Evolutionary conservation across 2,113 vertebrate species (phyloP).

Genomic region (Halcyon malimbica): DNA sequence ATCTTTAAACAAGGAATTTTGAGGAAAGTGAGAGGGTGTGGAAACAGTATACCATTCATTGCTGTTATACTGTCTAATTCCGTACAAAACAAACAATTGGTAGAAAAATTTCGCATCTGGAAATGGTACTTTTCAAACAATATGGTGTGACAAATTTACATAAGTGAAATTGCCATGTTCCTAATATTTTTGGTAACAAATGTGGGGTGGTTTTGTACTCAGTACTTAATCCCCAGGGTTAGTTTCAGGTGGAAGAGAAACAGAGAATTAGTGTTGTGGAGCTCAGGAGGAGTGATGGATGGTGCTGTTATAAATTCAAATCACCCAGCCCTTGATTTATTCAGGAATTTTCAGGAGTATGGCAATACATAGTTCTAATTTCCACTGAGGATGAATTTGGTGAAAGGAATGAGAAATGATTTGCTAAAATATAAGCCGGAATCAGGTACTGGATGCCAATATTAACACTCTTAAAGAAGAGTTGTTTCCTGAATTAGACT

Average conservation of each 20-base stretch:
- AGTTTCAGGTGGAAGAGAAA: background rate
- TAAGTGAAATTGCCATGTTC: background rate
- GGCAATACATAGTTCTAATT: slow-evolving; percentile 41
- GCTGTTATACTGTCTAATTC: background rate
- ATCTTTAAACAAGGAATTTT: background rate
- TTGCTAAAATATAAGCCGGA: slow-evolving; percentile 24
- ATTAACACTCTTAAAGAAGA: slow-evolving; percentile 42
- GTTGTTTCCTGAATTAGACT: slow-evolving; percentile 52
- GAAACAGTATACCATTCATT: background rate
- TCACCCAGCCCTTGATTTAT: slow-evolving; percentile 34
- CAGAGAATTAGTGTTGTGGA: background rate
- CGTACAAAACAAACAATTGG: background rate
- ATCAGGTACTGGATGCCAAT: slow-evolving; percentile 41
- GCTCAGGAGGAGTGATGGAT: slow-evolving; percentile 19
- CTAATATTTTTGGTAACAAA: background rate
- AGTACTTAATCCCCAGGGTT: slow-evolving; percentile 1
- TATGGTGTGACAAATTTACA: background rate
- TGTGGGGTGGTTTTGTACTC: slow-evolving; percentile 34
- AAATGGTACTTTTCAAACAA: background rate
- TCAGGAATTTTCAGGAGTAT: slow-evolving; percentile 25
- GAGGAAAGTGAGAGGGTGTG: background rate
- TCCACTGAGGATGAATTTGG: slow-evolving; percentile 56
- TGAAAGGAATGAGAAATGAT: slow-evolving; percentile 55
- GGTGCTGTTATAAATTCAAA: slow-evolving; percentile 23
- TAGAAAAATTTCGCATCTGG: fast-evolving